Percentiles rank a stretch among this genome's conserved stretches.
Evolutionary conservation across 1,140 invertebrate species (phyloP).

Genomic region (Drosophila littoralis): DNA sequence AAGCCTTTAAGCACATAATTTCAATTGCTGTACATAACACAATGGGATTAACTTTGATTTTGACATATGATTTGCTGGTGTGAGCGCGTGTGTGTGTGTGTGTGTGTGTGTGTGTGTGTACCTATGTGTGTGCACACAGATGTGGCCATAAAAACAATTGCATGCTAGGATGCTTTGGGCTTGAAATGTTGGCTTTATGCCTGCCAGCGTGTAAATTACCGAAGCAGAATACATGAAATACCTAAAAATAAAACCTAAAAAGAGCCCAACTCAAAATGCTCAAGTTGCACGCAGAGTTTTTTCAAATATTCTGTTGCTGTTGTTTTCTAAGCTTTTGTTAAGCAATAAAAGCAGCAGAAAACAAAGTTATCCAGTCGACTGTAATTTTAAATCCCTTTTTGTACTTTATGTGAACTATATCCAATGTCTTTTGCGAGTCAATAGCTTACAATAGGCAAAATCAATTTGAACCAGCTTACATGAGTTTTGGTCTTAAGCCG

Average conservation of each 20-base stretch:
- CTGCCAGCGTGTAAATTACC: constrained; percentile 22
- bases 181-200: constrained; percentile 17
- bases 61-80: constrained; percentile 67
- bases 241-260: background rate
- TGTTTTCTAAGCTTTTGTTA: background rate
- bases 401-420: background rate
- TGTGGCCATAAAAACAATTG: constrained; percentile 22
- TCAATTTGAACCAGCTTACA: constrained; percentile 6
- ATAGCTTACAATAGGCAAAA: constrained; percentile 6
- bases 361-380: background rate
- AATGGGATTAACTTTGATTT: constrained; percentile 81
- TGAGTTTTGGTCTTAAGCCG: background rate
- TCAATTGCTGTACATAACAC: constrained; percentile 79
- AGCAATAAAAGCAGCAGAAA: background rate
- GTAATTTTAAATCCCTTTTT: background rate
- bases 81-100: constrained; percentile 8
- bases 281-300: constrained; percentile 25
- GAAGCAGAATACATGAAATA: constrained; percentile 11
- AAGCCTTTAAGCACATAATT: constrained; percentile 81
- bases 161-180: constrained; percentile 5
- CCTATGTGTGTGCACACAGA: constrained; percentile 5
- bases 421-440: background rate
- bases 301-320: too few relatives aligned
- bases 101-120: background rate
- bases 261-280: constrained; percentile 9